Evolutionary conservation across 2,113 vertebrate species (phyloP).

Genomic region (Chroicocephalus ridibundus): DNA sequence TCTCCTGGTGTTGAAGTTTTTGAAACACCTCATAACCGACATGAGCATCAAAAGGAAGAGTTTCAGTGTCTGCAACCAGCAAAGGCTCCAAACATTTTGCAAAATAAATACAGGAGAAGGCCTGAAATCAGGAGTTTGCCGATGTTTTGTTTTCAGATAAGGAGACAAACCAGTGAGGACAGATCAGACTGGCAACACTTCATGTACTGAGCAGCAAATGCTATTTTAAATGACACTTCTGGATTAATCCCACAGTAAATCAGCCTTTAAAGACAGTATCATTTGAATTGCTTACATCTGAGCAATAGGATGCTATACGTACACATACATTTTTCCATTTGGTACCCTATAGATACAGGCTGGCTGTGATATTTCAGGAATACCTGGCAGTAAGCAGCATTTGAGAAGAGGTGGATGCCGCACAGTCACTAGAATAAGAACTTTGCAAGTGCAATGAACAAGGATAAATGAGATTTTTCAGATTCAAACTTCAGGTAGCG

Average conservation of each 20-base stretch:
- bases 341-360: background rate
- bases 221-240: background rate
- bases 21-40: background rate
- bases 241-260: background rate
- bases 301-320: background rate
- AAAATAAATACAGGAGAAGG: background rate
- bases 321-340: background rate
- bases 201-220: background rate
- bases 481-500: background rate
- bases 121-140: background rate
- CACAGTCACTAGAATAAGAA: background rate
- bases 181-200: background rate
- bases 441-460: background rate
- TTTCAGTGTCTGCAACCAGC: background rate
- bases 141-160: background rate
- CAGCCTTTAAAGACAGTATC: background rate
- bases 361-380: background rate
- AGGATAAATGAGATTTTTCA: background rate
- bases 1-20: background rate
- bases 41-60: background rate
- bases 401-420: background rate
- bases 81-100: background rate
- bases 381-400: background rate
- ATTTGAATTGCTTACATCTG: background rate
- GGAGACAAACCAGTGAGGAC: background rate